Evolutionary conservation across 2,888 invertebrate genomes (phyloP).

Genomic region (Megalurothrips usitatus): DNA sequence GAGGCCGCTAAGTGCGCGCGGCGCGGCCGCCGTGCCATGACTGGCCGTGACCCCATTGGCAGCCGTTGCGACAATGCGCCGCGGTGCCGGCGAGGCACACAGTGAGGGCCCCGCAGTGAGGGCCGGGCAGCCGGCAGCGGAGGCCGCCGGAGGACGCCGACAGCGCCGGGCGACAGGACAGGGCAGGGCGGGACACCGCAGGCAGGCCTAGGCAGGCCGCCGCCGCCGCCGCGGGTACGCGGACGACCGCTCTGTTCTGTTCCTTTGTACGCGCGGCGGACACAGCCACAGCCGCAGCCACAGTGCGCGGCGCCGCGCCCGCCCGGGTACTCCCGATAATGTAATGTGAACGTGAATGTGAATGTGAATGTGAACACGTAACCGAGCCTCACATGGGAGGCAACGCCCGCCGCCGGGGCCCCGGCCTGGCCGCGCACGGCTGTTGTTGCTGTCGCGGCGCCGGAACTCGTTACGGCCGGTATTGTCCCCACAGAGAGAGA

Average conservation of each 20-base stretch:
- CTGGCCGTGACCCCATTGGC: not conserved
- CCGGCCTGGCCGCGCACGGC: not conserved
- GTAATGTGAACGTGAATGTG: not conserved
- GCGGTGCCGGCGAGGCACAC: not conserved
- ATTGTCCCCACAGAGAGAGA: not conserved
- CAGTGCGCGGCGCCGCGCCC: too few species aligned
- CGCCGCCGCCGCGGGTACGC: too few species aligned
- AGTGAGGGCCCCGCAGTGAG: not conserved
- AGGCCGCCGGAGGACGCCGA: not conserved
- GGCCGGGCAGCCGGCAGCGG: too few species aligned
- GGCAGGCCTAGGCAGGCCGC: too few species aligned
- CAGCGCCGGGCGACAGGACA: not conserved
- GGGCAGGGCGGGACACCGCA: not conserved
- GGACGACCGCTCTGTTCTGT: too few species aligned
- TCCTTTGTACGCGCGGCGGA: too few species aligned
- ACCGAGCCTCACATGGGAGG: not conserved
- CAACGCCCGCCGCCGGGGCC: not conserved
- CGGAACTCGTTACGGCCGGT: constrained; percentile 8
- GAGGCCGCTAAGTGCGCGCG: too few species aligned
- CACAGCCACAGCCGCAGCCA: too few species aligned
- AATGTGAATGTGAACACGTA: not conserved
- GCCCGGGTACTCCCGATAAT: not conserved
- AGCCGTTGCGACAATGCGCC: not conserved
- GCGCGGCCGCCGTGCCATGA: too few species aligned
- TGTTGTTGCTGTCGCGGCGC: not conserved